A percentile compares a stretch with the other conserved stretches of the same genome.
Evolutionary conservation across 2,888 invertebrate species (phyloP).

Genomic region (Cepaea hortensis): DNA sequence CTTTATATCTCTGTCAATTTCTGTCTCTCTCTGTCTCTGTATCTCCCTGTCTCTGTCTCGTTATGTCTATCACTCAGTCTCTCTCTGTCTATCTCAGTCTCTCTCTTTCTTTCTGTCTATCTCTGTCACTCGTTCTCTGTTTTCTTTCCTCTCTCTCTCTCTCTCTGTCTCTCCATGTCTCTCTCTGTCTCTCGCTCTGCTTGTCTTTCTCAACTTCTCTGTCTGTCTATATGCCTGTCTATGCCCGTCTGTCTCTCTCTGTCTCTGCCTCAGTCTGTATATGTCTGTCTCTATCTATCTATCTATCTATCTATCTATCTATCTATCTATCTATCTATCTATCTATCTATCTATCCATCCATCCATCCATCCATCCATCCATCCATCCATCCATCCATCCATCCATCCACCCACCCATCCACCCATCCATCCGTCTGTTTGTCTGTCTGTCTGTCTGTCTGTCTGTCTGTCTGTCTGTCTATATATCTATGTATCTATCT

Average conservation of each 20-base stretch:
- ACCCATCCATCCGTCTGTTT: no score
- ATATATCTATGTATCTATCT: no score
- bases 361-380: no score
- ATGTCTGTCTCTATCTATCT: not conserved
- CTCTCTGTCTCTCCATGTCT: conserved; percentile 7
- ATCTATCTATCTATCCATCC: no score
- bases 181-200: conserved; percentile 34
- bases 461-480: no score
- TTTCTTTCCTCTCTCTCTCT: conserved; percentile 6
- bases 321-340: conserved; percentile 17
- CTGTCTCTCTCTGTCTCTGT: no score
- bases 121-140: conserved; percentile 20
- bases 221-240: conserved; percentile 15
- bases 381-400: no score
- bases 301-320: conserved; percentile 26
- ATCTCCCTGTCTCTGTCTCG: no score
- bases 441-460: no score
- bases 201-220: conserved; percentile 32
- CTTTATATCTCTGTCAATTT: no score
- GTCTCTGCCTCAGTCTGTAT: conserved; percentile 19
- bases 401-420: no score
- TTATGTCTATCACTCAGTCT: not conserved
- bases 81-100: not conserved
- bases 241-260: conserved; percentile 28
- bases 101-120: no score